These are phyloP conservation scores for Meliscaeva auricollis DNA, from an alignment of 2,888 invertebrate species.

Conservation along the genomic window DNA sequence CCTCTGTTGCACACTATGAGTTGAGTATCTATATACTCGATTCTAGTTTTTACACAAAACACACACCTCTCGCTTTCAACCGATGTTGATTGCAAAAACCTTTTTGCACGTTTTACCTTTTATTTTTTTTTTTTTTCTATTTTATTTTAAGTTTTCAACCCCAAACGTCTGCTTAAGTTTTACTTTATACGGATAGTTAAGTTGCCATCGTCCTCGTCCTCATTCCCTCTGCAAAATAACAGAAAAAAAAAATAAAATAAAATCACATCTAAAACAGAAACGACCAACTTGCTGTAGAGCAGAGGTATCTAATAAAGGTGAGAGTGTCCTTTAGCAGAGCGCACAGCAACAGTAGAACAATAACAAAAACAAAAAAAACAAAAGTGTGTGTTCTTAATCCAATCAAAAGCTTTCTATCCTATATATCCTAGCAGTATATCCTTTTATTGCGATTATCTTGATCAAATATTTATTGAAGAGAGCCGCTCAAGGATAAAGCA, in stretches of 20 bases:
- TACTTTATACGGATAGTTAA: not conserved
- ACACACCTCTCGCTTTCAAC: not conserved
- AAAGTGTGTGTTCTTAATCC: constrained; percentile 69
- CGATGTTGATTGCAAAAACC: constrained; percentile 69
- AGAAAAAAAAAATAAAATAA: constrained; percentile 43
- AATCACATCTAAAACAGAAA: constrained; percentile 61
- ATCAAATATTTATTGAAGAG: constrained; percentile 72
- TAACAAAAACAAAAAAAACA: constrained; percentile 20
- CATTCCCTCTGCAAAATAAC: constrained; percentile 22
- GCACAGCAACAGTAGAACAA: not conserved
- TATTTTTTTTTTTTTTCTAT: constrained; percentile 8
- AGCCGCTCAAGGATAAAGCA: constrained; percentile 36
- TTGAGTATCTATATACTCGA: not conserved
- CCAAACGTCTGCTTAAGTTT: constrained; percentile 45
- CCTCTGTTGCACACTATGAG: constrained; percentile 13
- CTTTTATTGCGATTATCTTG: constrained; percentile 72
- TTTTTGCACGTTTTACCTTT: constrained; percentile 68
- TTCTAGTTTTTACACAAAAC: not conserved
- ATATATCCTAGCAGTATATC: constrained; percentile 24
- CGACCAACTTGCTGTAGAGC: not conserved
- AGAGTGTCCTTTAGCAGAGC: constrained; percentile 38
- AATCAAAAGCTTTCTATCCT: constrained; percentile 60
- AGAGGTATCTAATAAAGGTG: constrained; percentile 36
- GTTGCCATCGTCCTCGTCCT: not conserved
- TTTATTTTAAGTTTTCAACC: constrained; percentile 64